Conservation (phyloP, 1,140 invertebrate species). For the Pseudomyrmex gracilis region DNA sequence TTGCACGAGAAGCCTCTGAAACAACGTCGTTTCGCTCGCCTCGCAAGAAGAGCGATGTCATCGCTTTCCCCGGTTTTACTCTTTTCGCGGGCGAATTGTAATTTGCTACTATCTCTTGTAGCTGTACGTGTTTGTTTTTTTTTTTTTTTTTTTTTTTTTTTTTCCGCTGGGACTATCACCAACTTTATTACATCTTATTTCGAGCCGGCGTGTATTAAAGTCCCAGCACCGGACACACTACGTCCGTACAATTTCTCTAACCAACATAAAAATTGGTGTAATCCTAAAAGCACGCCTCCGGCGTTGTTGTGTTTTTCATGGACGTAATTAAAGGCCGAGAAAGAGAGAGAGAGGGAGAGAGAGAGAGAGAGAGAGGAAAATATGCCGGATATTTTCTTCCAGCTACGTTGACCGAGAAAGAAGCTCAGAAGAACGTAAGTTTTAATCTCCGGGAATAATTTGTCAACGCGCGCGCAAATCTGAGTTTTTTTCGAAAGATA, state of each 20-base stretch:
- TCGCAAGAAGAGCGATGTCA: slow-evolving; percentile 66
- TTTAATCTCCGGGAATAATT: slow-evolving; percentile 18
- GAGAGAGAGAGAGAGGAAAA: background rate
- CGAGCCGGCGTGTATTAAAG: slow-evolving; percentile 28
- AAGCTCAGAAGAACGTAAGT: background rate
- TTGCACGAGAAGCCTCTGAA: slow-evolving; percentile 15
- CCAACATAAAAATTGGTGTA: slow-evolving; percentile 28
- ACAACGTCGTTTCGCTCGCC: slow-evolving; percentile 14
- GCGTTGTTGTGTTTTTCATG: slow-evolving; percentile 19
- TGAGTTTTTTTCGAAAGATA: background rate
- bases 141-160: background rate
- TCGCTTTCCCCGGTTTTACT: slow-evolving; percentile 58
- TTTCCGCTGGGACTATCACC: background rate
- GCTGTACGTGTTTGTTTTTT: background rate
- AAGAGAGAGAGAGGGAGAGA: too few relatives aligned
- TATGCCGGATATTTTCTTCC: slow-evolving; percentile 1
- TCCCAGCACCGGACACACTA: background rate
- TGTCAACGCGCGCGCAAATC: background rate
- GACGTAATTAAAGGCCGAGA: slow-evolving; percentile 22
- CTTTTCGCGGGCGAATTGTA: slow-evolving; percentile 29
- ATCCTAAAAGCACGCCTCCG: slow-evolving; percentile 20
- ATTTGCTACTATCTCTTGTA: slow-evolving; percentile 42
- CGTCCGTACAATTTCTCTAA: background rate
- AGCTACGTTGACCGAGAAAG: background rate
- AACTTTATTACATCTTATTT: slow-evolving; percentile 52